Percentiles rank a stretch among this genome's conserved stretches.
phyloP scores from a whole-genome alignment of 2,113 vertebrate species.

The Mesocricetus auratus region DNA sequence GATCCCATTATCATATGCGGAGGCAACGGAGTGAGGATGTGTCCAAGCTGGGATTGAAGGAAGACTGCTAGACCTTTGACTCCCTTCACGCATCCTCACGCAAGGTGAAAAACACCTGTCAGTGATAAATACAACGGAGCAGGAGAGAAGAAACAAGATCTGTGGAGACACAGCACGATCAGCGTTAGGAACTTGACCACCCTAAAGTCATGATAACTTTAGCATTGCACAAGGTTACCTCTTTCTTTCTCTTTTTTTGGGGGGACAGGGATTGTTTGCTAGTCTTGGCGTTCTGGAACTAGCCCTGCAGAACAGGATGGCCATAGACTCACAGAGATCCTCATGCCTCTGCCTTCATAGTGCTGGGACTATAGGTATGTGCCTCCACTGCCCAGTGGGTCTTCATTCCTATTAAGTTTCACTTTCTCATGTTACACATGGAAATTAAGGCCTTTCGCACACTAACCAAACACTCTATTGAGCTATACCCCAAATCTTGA shows the following conservation, averaged over 20 bases:
- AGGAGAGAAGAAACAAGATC: no score
- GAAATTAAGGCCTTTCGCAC: neutral
- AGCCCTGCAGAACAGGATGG: no score
- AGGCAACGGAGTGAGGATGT: accelerated
- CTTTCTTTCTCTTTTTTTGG: no score
- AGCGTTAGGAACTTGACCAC: neutral
- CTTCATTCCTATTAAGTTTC: neutral
- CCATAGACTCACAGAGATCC: no score
- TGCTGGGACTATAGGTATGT: no score
- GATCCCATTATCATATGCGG: neutral
- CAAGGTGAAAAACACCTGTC: neutral
- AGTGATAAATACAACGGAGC: no score
- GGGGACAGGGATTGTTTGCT: no score
- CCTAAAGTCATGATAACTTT: neutral
- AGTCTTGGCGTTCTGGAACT: no score
- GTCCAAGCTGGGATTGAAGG: accelerated
- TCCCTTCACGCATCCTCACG: neutral
- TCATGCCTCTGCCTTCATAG: no score
- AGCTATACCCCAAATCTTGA: neutral
- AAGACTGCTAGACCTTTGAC: accelerated
- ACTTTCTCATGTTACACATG: neutral
- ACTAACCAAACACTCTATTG: neutral
- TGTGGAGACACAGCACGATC: neutral
- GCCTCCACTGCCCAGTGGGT: no score
- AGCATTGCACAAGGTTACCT: neutral